Evolutionary conservation across 2,113 vertebrate species (phyloP).

Genomic region (Cheirogaleus medius): DNA sequence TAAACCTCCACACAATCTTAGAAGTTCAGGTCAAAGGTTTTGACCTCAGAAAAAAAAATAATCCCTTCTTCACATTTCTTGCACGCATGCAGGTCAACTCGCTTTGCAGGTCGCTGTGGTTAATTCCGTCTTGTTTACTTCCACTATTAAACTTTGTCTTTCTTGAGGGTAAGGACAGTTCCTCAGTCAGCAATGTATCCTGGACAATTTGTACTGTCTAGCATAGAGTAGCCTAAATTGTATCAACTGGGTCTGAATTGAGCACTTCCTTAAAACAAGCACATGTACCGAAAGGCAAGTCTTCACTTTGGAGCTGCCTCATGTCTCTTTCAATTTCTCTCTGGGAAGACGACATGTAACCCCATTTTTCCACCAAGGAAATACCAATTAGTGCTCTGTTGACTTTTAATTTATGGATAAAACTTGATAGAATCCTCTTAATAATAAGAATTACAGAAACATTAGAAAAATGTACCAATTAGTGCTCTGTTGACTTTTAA

Average conservation of each 20-base stretch:
- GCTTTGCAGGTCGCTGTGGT: too few relatives aligned
- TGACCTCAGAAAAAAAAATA: not conserved
- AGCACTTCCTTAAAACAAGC: not conserved
- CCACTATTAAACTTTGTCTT: not conserved
- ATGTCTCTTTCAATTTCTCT: not conserved
- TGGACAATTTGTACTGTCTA: not conserved
- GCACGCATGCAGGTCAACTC: too few relatives aligned
- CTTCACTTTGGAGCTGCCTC: not conserved
- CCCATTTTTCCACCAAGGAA: not conserved
- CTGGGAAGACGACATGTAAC: not conserved
- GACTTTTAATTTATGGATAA: not conserved
- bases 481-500: not conserved
- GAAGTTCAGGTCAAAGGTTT: not conserved
- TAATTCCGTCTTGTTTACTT: not conserved
- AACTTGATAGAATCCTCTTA: not conserved
- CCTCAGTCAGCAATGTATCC: not conserved
- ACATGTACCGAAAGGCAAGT: not conserved
- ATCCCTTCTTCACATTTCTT: not conserved
- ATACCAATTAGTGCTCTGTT: not conserved
- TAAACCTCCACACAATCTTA: not conserved
- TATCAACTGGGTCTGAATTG: not conserved
- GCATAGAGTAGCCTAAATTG: not conserved
- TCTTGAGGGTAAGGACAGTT: not conserved
- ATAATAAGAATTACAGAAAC: not conserved
- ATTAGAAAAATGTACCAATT: not conserved